Percentiles rank a stretch among this genome's conserved stretches.
phyloP scores from a whole-genome alignment of 2,113 vertebrate species.

The Ammodytes dubius region DNA sequence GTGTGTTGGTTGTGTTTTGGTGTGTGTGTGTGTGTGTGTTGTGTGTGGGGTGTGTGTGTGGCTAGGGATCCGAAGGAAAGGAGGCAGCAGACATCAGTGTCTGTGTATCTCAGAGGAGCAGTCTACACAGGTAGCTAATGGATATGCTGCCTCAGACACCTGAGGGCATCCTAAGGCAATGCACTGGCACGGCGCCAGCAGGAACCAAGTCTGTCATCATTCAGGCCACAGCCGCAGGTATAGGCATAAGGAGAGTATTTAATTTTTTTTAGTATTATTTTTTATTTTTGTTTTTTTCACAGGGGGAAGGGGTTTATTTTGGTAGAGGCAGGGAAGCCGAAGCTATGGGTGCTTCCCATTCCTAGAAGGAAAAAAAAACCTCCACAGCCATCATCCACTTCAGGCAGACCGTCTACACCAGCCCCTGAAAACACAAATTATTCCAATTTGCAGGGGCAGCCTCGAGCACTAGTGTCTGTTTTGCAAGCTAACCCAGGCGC shows the following conservation, averaged over 20 bases:
- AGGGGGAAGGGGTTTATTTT: background rate
- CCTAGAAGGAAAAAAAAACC: conserved; percentile 21
- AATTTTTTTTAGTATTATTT: conserved; percentile 26
- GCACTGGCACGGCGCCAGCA: conserved; percentile 72
- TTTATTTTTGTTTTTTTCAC: conserved; percentile 8
- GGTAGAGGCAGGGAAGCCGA: background rate
- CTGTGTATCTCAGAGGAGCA: conserved; percentile 63
- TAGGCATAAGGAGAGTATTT: conserved; percentile 63
- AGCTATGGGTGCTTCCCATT: background rate
- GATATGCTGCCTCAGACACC: conserved; percentile 71
- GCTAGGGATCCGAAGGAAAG: conserved; percentile 57
- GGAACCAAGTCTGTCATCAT: conserved; percentile 76
- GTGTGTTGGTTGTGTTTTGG: conserved; percentile 54
- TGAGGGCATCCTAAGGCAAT: conserved; percentile 76
- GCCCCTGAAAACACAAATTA: conserved; percentile 66
- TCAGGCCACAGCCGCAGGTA: conserved; percentile 66
- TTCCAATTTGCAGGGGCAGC: conserved; percentile 67
- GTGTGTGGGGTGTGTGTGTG: background rate
- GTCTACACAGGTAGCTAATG: conserved; percentile 79
- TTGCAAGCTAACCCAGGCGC: conserved; percentile 58
- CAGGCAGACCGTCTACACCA: conserved; percentile 30
- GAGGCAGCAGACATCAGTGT: conserved; percentile 65
- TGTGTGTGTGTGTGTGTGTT: conserved; percentile 15
- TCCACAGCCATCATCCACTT: conserved; percentile 50
- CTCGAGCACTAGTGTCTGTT: conserved; percentile 67